phyloP scores from a whole-genome alignment of 2,888 invertebrate species.

The Dynastes hyllus region DNA sequence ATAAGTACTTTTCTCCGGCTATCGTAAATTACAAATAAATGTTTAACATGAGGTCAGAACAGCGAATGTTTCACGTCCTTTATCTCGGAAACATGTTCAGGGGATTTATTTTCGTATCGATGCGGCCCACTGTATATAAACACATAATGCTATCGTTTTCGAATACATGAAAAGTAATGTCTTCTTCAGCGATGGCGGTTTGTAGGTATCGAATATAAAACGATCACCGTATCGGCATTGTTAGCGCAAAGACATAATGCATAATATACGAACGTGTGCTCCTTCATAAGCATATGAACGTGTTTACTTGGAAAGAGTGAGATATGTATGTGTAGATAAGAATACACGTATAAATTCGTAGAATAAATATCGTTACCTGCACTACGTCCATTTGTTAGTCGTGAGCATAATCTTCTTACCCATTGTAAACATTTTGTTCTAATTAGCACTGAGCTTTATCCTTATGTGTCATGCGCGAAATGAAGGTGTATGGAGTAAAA shows the following conservation, averaged over 20 bases:
- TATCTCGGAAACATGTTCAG: conserved; percentile 54
- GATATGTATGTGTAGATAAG: no score
- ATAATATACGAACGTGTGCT: background rate
- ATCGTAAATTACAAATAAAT: conserved; percentile 49
- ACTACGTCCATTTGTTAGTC: no score
- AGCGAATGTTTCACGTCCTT: conserved; percentile 55
- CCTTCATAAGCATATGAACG: no score
- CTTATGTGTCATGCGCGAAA: no score
- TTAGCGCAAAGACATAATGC: background rate
- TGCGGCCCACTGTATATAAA: conserved; percentile 25
- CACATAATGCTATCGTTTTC: conserved; percentile 20
- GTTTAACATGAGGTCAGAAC: conserved; percentile 56
- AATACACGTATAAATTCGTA: no score
- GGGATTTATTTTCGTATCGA: conserved; percentile 46
- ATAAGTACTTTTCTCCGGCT: conserved; percentile 47
- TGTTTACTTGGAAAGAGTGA: no score
- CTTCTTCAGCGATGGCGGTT: conserved; percentile 20
- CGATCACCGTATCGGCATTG: conserved; percentile 7
- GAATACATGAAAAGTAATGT: conserved; percentile 43
- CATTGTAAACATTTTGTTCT: no score
- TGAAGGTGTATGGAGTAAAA: no score
- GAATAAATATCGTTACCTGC: no score
- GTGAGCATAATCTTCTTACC: no score
- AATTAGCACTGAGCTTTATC: no score
- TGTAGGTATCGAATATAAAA: background rate